Percentiles rank a stretch among this genome's conserved stretches.
These are phyloP conservation scores for Agrilus cyanescens DNA, from an alignment of 2,888 invertebrate species.

Conservation along the genomic window DNA sequence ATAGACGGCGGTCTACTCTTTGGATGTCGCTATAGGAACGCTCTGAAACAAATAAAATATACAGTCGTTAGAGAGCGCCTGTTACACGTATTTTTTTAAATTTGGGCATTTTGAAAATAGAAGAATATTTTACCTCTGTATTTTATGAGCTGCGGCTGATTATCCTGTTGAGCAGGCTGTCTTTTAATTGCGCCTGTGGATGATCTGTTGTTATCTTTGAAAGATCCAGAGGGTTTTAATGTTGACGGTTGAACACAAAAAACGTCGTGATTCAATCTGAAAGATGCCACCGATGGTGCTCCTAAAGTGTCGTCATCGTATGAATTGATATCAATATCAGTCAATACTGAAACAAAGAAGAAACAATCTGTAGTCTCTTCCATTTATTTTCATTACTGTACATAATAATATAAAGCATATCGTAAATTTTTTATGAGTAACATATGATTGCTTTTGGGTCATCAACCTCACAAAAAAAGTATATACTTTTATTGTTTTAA, in stretches of 20 bases:
- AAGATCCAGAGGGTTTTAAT: slow-evolving; percentile 26
- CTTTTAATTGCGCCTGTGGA: slow-evolving; percentile 22
- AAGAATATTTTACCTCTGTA: slow-evolving; percentile 31
- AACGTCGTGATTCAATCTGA: slow-evolving; percentile 31
- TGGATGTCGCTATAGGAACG: slow-evolving; percentile 49
- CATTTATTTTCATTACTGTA: too few species aligned
- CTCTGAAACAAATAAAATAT: slow-evolving; percentile 33
- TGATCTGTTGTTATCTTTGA: slow-evolving; percentile 20
- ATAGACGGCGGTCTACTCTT: slow-evolving; percentile 32
- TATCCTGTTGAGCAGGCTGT: slow-evolving; percentile 20
- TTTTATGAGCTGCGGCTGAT: slow-evolving; percentile 31
- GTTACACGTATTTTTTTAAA: slow-evolving; percentile 4
- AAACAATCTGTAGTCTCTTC: slow-evolving; percentile 1
- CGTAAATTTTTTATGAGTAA: too few species aligned
- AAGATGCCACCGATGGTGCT: slow-evolving; percentile 32
- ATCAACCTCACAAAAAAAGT: neutral
- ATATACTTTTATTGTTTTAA: too few species aligned
- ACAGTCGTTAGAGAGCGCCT: neutral
- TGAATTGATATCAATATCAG: slow-evolving; percentile 46
- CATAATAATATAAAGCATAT: too few species aligned
- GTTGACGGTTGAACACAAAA: slow-evolving; percentile 32
- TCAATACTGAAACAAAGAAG: slow-evolving; percentile 38
- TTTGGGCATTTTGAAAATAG: slow-evolving; percentile 2
- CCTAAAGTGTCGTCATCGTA: slow-evolving; percentile 33
- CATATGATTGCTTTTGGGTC: too few species aligned